Evolutionary conservation across 2,797 vertebrate genomes (phyloP), one percentile per base, ranked within the genome.

Genomic region (Gadopsis bispinosus): DNA sequence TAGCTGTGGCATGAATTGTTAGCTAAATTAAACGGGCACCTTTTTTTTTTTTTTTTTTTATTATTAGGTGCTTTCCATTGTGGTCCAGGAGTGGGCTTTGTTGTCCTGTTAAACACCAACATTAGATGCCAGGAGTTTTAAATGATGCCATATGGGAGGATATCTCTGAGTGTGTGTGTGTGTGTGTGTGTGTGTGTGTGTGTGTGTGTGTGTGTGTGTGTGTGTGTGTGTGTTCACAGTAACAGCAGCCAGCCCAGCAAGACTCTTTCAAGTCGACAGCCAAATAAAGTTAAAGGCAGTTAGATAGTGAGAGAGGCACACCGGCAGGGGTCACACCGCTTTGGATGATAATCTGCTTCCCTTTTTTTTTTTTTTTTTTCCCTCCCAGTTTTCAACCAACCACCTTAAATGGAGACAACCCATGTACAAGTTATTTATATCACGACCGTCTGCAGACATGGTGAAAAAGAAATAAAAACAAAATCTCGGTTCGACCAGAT

Each of bases 241-340:
- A 51, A 20, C 81, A 80, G 83, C 78, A 88, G 87, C 74, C 84
- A 54, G 86, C 91, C 66, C 87, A 88, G 86, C 85, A 58, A 80
- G 88, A 41, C 75, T 80, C 86, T 90, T 89, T 89, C 77, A 92
- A 91, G 80, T 89, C 66, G 75, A 91, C 86, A 85, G 91, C 90
- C 91, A 90, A 92, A 93, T 92, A 93, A 93, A 94, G 90, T 92
- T 92, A 88, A 92, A 92, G 80, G 87, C 84, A 84, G 89, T 90
- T 82, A 90, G 91, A 88, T 83, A 83, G 89, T 9, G 77, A 75
- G 76, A 69, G 85, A 83, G 90, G 89, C 75, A 26, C 61, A 1
- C 69, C 20, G 90, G 84, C 85, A 90, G 89, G 88, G 91, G 90
- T 91, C 90, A 82, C 80, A 47, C 33, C 35, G 26, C 77, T 87